These are phyloP conservation scores for Egretta garzetta DNA, from an alignment of 2,113 vertebrate species.

Conservation along the genomic window DNA sequence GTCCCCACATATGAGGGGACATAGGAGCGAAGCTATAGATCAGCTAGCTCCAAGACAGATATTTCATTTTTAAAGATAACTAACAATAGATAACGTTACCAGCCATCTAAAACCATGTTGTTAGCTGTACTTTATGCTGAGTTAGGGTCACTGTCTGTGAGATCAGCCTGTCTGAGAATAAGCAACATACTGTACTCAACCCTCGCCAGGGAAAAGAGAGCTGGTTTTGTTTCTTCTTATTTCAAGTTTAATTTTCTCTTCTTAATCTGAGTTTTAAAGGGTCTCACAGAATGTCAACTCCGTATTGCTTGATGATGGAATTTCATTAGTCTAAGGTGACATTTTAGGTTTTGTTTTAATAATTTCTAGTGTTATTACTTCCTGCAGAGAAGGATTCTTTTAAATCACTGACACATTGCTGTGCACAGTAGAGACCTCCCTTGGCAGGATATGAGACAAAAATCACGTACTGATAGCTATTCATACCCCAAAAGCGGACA, in stretches of 20 bases:
- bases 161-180: not conserved
- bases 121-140: not conserved
- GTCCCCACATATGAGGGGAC: not conserved
- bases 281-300: not conserved
- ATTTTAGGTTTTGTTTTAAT: conserved; percentile 56
- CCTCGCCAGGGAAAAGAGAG: not conserved
- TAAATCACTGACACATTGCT: not conserved
- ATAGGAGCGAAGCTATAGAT: not conserved
- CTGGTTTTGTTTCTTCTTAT: not conserved
- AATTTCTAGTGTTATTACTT: conserved; percentile 33
- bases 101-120: not conserved
- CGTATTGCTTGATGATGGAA: conserved; percentile 5
- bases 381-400: conserved; percentile 28
- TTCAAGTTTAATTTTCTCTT: conserved; percentile 36
- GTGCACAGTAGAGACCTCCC: conserved; percentile 1
- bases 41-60: not conserved
- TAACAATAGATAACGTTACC: not conserved
- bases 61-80: not conserved
- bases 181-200: conserved; percentile 5
- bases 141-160: not conserved
- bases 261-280: conserved; percentile 35
- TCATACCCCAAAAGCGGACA: not conserved
- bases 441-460: conserved; percentile 22
- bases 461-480: not conserved
- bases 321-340: conserved; percentile 59